phyloP scores from a whole-genome alignment of 2,888 invertebrate genomes.

The Nomada fabriciana region DNA sequence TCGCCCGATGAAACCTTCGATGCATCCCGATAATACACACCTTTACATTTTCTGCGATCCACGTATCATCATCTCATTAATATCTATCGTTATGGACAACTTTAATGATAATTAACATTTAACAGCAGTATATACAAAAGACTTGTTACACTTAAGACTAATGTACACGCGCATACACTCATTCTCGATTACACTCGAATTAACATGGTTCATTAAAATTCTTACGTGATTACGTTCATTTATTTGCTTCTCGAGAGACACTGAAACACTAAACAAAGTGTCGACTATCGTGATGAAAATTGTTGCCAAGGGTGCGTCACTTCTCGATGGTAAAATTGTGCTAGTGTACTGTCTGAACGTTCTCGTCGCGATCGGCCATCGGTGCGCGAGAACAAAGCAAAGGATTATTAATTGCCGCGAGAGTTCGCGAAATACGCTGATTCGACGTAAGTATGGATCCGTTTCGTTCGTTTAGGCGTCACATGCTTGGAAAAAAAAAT shows the following conservation, averaged over 20 bases:
- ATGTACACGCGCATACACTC: slow-evolving; percentile 26
- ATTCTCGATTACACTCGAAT: slow-evolving; percentile 29
- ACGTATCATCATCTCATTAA: slow-evolving; percentile 16
- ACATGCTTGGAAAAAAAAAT: background rate
- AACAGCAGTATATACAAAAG: slow-evolving; percentile 47
- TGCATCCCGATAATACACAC: background rate
- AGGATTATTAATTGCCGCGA: slow-evolving; percentile 19
- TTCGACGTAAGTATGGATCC: slow-evolving; percentile 27
- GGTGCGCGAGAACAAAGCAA: slow-evolving; percentile 17
- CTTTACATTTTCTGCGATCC: background rate
- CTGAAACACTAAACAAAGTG: slow-evolving; percentile 12
- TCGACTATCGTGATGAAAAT: background rate
- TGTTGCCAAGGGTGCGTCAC: background rate
- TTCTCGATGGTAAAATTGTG: background rate
- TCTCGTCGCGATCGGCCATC: slow-evolving; percentile 5
- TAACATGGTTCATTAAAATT: slow-evolving; percentile 29
- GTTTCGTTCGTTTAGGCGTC: slow-evolving; percentile 17
- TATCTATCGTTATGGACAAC: slow-evolving; percentile 24
- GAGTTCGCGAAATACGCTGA: slow-evolving; percentile 8
- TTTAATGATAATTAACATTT: slow-evolving; percentile 48
- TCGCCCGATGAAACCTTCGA: slow-evolving; percentile 8
- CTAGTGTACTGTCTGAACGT: background rate
- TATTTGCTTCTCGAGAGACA: slow-evolving; percentile 16
- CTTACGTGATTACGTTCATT: slow-evolving; percentile 13
- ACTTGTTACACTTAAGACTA: slow-evolving; percentile 38